Evolutionary conservation across 2,113 vertebrate species (phyloP), one percentile per base, ranked within the genome.

Genomic region (Chaetorhynchus papuensis): DNA sequence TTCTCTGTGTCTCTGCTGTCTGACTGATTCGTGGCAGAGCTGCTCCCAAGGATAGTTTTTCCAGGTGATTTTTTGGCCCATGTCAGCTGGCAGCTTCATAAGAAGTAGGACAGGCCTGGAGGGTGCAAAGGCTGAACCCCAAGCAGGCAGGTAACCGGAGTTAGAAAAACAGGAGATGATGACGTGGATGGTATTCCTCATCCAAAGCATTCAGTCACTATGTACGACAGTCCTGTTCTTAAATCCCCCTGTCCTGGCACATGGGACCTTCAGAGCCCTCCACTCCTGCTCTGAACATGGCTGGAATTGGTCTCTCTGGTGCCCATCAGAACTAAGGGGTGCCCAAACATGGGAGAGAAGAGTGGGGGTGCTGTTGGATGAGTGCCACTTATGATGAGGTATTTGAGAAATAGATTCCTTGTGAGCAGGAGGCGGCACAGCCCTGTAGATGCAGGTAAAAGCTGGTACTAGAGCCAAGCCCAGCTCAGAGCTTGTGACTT

Each of bases 241-340:
- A 52, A 79, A 44, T 11, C 1, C 1, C 7, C 17, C 5, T 18
- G 2, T 44, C 33, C 13, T 39, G 52, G 30, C n/a, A 33, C 1
- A 0, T 1, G 2, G 39, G 24, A 23, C 8, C 8, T 0, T 1
- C 1, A 0, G 30, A 82, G 20, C 70, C 17, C 30, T 61, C 33
- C 1, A 2, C 37, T 74, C 30, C 49, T 14, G 2, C 35, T 31
- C 37, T 52, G 16, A 26, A 5, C 33, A 4, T 1, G 21, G 9
- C 33, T 18, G 56, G 37, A 49, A 28, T 52, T 78, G 18, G 4
- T 37, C n/a, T 66, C 22, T 31, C 77, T 80, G 47, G 24, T 79
- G 42, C 57, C 50, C 26, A 23, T 60, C 39, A 71, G 74, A 94
- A 35, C 64, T 15, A 66, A 53, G 44, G 37, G 30, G 53, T 47